These are phyloP conservation scores for Petrocephalus microphthalmus DNA, from an alignment of 2,113 vertebrate genomes.

Conservation along the genomic window DNA sequence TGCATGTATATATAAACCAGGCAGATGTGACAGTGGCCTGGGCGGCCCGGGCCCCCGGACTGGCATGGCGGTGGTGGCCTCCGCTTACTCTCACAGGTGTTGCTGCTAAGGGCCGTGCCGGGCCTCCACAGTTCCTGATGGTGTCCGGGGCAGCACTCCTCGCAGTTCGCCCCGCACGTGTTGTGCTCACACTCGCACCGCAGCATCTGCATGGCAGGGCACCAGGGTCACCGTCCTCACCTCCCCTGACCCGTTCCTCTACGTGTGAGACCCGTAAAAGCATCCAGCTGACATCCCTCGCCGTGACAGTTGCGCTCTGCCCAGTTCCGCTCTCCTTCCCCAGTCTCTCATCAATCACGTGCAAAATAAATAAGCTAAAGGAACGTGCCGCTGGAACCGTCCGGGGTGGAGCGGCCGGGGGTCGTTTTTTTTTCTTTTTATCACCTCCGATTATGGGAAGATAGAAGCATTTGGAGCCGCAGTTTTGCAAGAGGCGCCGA, in stretches of 20 bases:
- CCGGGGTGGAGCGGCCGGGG: neutral
- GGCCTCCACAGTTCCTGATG: constrained; percentile 86
- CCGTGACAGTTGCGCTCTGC: neutral
- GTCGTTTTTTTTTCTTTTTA: neutral
- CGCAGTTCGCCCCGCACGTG: constrained; percentile 85
- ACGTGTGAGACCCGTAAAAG: neutral
- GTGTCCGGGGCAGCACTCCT: constrained; percentile 81
- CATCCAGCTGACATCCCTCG: neutral
- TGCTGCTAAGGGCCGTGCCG: constrained; percentile 79
- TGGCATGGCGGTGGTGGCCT: neutral
- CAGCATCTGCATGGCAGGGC: constrained; percentile 63
- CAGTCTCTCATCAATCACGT: neutral
- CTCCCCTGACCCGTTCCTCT: neutral
- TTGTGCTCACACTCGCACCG: constrained; percentile 90
- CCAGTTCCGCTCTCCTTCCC: neutral
- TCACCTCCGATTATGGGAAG: neutral
- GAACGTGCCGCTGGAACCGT: neutral
- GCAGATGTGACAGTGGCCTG: neutral
- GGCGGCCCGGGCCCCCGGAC: neutral
- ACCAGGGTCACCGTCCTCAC: neutral
- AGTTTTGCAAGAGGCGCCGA: neutral
- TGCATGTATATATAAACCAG: neutral
- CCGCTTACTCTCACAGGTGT: constrained; percentile 82
- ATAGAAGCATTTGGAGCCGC: neutral
- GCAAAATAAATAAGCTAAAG: neutral